phyloP scores from a whole-genome alignment of 2,797 vertebrate genomes.

The Intellagama lesueurii region DNA sequence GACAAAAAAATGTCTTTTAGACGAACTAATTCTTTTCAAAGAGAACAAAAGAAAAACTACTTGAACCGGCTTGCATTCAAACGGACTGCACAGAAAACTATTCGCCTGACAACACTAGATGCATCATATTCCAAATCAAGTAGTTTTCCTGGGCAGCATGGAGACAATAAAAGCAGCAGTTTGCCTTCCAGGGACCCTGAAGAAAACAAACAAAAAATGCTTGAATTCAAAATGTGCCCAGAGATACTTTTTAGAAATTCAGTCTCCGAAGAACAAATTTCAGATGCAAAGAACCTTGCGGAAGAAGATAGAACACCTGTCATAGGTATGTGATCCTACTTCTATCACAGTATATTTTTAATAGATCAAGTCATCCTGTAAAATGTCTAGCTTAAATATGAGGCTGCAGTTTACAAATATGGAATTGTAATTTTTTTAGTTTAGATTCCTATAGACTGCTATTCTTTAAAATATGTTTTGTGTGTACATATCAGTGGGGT shows the following conservation, averaged over 20 bases:
- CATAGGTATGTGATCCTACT: conserved; percentile 69
- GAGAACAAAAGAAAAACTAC: conserved; percentile 76
- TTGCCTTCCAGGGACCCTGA: conserved; percentile 23
- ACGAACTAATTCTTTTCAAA: conserved; percentile 66
- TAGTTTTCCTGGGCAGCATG: background rate
- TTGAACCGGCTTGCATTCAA: conserved; percentile 77
- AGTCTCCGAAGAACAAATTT: conserved; percentile 43
- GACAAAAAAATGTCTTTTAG: conserved; percentile 65
- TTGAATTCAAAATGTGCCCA: conserved; percentile 81
- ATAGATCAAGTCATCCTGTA: background rate
- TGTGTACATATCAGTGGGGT: background rate
- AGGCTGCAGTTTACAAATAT: background rate
- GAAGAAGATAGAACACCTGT: conserved; percentile 58
- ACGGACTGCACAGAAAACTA: conserved; percentile 72
- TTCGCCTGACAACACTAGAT: conserved; percentile 76
- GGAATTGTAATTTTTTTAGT: background rate
- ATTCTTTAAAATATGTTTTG: background rate
- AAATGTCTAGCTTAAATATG: background rate
- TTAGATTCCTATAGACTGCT: background rate
- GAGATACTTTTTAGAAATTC: conserved; percentile 74
- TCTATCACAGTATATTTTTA: conserved; percentile 22
- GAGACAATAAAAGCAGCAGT: conserved; percentile 4
- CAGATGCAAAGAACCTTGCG: conserved; percentile 32
- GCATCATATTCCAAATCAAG: conserved; percentile 63
- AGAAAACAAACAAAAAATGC: conserved; percentile 47